Conservation (phyloP, 2,113 vertebrate species). For the Seriola dumerili region DNA sequence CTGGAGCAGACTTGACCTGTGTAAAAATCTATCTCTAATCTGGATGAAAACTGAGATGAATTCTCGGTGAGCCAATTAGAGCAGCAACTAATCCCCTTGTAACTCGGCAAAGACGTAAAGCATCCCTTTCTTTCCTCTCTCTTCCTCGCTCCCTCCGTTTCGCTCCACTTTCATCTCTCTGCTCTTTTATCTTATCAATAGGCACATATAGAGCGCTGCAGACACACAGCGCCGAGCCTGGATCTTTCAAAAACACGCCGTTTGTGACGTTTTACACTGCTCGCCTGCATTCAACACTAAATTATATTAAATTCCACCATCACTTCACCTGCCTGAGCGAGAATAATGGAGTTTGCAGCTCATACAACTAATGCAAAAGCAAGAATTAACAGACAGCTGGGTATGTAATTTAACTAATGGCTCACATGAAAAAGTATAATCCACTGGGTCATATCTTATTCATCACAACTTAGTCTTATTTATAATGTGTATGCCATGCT, state of each 20-base stretch:
- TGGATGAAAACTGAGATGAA: constrained; percentile 75
- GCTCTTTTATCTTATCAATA: constrained; percentile 79
- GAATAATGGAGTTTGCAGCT: constrained; percentile 48
- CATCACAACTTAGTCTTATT: constrained; percentile 13
- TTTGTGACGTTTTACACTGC: constrained; percentile 69
- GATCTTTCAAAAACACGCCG: constrained; percentile 63
- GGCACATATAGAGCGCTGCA: constrained; percentile 61
- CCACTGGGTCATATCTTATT: constrained; percentile 35
- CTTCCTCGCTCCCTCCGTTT: constrained; percentile 60
- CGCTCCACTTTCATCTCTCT: constrained; percentile 73
- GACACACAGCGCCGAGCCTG: constrained; percentile 49
- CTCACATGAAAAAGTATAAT: constrained; percentile 45
- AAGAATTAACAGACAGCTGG: constrained; percentile 51
- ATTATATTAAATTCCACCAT: constrained; percentile 66
- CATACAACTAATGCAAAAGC: constrained; percentile 49
- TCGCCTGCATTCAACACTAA: constrained; percentile 59
- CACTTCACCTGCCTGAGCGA: constrained; percentile 45
- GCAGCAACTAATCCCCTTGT: constrained; percentile 75
- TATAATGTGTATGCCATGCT: constrained; percentile 8
- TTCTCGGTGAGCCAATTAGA: constrained; percentile 80
- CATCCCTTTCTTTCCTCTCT: constrained; percentile 44
- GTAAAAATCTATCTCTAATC: constrained; percentile 73
- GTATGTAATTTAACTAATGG: constrained; percentile 58
- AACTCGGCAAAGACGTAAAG: constrained; percentile 67
- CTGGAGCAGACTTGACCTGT: constrained; percentile 61